These are phyloP conservation scores for Seladonia tumulorum DNA, from an alignment of 2,888 invertebrate species.

Conservation along the genomic window DNA sequence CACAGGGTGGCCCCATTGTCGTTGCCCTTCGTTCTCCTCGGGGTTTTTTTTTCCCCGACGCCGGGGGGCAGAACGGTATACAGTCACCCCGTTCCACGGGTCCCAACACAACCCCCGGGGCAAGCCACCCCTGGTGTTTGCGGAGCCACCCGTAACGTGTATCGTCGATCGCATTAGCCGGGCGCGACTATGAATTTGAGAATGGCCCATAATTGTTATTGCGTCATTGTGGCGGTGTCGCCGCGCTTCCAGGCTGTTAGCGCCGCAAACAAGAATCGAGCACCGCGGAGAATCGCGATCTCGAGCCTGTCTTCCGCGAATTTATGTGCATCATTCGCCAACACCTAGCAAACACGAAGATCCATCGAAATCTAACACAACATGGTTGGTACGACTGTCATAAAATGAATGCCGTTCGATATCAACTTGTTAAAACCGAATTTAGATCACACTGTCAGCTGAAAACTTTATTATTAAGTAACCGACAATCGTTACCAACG, in stretches of 20 bases:
- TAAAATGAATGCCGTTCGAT: background rate
- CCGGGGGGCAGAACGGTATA: constrained; percentile 45
- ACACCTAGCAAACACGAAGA: too few species aligned
- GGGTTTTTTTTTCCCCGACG: constrained; percentile 40
- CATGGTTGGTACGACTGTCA: background rate
- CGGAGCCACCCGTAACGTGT: constrained; percentile 79
- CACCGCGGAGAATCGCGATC: constrained; percentile 13
- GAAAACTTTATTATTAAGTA: too few species aligned
- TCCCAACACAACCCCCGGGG: constrained; percentile 55
- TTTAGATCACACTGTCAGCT: background rate
- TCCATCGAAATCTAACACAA: too few species aligned
- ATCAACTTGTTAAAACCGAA: background rate
- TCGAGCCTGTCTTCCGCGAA: background rate
- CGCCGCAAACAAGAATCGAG: constrained; percentile 46
- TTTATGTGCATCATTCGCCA: background rate
- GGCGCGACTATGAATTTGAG: constrained; percentile 78
- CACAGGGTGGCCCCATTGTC: constrained; percentile 78
- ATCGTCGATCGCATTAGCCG: constrained; percentile 80
- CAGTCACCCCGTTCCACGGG: constrained; percentile 34
- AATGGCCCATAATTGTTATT: constrained; percentile 71
- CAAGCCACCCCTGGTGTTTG: constrained; percentile 76
- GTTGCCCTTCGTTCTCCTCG: constrained; percentile 60
- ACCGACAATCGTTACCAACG: background rate
- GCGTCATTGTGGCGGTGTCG: constrained; percentile 51
- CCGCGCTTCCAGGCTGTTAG: constrained; percentile 37